phyloP scores from a whole-genome alignment of 2,113 vertebrate species.

The Nyctereutes procyonoides region DNA sequence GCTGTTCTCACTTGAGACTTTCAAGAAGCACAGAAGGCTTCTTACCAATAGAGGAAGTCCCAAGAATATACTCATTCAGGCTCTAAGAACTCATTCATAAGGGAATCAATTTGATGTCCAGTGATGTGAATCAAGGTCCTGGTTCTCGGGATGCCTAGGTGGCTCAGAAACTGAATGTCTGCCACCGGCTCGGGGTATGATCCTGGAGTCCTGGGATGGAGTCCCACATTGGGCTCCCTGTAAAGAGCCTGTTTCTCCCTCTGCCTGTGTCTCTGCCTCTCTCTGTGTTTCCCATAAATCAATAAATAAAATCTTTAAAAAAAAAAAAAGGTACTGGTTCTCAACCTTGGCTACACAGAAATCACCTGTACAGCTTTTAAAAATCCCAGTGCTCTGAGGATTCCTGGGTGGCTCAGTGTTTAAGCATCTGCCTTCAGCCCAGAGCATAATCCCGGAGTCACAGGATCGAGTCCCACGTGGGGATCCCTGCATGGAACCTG shows the following conservation, averaged over 20 bases:
- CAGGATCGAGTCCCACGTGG: accelerated
- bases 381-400: neutral
- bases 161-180: too few relatives aligned
- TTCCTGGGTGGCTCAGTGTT: neutral
- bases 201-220: too few relatives aligned
- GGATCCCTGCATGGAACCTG: neutral
- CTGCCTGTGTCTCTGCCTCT: too few relatives aligned
- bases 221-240: too few relatives aligned
- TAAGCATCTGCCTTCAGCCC: neutral
- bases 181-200: too few relatives aligned
- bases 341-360: neutral
- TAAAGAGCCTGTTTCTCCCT: too few relatives aligned
- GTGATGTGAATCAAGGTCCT: neutral
- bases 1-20: neutral
- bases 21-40: neutral
- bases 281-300: too few relatives aligned
- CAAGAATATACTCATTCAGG: neutral
- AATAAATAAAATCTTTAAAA: too few relatives aligned
- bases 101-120: neutral
- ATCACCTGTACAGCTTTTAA: neutral
- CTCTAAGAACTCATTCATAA: neutral
- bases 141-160: too few relatives aligned
- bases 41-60: neutral
- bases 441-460: accelerated
- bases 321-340: neutral